Conservation (phyloP, 2,113 vertebrate species). For the Brachyhypopomus occidentalis region DNA sequence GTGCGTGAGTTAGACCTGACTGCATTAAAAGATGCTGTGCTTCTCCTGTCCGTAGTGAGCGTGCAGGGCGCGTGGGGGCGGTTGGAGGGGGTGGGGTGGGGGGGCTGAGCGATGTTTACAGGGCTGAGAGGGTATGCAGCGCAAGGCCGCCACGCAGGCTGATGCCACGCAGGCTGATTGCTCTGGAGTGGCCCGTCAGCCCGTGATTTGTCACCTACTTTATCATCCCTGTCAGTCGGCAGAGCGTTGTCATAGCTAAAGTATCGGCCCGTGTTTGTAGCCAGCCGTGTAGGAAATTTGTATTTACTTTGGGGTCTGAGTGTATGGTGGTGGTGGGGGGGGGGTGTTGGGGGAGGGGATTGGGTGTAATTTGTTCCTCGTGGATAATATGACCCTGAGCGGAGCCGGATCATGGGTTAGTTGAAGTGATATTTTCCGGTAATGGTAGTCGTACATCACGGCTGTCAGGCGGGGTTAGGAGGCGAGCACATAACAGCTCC, state of each 20-base stretch:
- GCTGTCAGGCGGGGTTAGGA: constrained; percentile 99
- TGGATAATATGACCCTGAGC: constrained; percentile 99
- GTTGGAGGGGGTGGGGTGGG: neutral
- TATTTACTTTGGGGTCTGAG: constrained; percentile 94
- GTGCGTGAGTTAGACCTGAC: constrained; percentile 61
- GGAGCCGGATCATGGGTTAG: constrained; percentile 99
- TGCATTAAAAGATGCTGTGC: constrained; percentile 77
- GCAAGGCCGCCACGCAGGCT: constrained; percentile 73
- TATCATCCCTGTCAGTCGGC: constrained; percentile 87
- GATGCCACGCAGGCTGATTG: constrained; percentile 81
- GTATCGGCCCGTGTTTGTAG: constrained; percentile 75
- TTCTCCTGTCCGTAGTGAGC: constrained; percentile 68
- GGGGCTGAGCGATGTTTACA: constrained; percentile 74
- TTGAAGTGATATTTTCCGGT: constrained; percentile 99
- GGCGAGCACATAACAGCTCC: constrained; percentile 99
- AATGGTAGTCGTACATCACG: constrained; percentile 99
- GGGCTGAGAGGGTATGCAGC: constrained; percentile 75
- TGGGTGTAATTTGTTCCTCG: constrained; percentile 99
- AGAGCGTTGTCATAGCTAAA: constrained; percentile 77
- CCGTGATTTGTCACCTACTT: constrained; percentile 84
- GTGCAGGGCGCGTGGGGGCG: constrained; percentile 6
- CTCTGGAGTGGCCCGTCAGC: constrained; percentile 78
- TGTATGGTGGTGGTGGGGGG: constrained; percentile 11
- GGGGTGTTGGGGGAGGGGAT: constrained; percentile 74
- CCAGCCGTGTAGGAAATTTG: constrained; percentile 95